A percentile compares a stretch with the other conserved stretches of the same genome.
These are phyloP conservation scores for Trachops cirrhosus DNA, from an alignment of 2,797 vertebrate species.

Conservation along the genomic window DNA sequence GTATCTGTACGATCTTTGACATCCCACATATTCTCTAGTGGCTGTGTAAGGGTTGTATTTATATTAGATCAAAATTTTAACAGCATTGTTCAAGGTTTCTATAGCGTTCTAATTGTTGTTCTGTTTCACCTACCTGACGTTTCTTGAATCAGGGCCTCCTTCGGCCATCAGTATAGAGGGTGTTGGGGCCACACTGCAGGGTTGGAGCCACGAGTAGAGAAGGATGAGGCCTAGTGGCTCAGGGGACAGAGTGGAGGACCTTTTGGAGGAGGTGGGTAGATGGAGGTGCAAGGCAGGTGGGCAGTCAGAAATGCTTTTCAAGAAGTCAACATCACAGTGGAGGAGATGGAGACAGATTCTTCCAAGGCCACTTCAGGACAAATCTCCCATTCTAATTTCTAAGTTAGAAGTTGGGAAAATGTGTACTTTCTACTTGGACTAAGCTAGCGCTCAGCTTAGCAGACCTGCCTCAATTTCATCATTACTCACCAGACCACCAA, in stretches of 20 bases:
- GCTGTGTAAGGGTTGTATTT: neutral
- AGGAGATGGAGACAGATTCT: neutral
- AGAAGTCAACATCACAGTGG: neutral
- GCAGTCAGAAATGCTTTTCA: neutral
- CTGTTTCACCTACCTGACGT: neutral
- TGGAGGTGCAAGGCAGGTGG: neutral
- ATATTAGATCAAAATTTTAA: neutral
- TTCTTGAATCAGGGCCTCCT: neutral
- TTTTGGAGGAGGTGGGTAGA: neutral
- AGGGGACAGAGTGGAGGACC: rapidly evolving
- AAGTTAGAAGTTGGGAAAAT: neutral
- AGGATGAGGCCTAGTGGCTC: neutral
- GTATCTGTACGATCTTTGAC: neutral
- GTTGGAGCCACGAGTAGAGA: neutral
- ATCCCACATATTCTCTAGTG: neutral
- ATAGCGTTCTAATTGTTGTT: neutral
- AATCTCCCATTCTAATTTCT: neutral
- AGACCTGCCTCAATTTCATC: neutral
- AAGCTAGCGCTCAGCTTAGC: neutral
- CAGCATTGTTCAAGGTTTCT: neutral
- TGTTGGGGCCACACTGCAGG: neutral
- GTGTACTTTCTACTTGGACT: neutral
- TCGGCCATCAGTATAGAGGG: neutral
- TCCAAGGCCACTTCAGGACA: neutral
- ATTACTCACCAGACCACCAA: neutral